These are phyloP conservation scores for Leucoraja erinaceus DNA, from an alignment of 2,113 vertebrate genomes.

Conservation along the genomic window DNA sequence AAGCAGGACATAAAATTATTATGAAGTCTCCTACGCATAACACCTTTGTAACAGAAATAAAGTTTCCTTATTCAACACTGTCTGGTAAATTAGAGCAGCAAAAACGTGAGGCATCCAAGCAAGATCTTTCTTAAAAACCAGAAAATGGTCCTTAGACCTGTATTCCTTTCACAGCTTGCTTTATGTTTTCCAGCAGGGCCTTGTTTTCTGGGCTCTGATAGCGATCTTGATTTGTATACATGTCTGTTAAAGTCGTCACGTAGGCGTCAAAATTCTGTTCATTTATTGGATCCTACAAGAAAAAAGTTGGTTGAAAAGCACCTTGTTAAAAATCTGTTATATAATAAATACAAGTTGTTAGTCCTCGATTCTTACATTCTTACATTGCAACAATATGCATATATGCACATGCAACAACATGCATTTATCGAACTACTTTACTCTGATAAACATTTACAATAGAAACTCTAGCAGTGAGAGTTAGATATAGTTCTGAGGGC, in stretches of 20 bases:
- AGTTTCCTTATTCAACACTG: conserved; percentile 72
- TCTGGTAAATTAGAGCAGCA: conserved; percentile 80
- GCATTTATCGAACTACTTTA: neutral
- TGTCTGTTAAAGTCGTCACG: conserved; percentile 96
- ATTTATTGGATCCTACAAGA: conserved; percentile 88
- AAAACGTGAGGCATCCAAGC: conserved; percentile 70
- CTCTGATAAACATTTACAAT: neutral
- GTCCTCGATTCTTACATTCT: too few relatives aligned
- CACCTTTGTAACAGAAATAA: conserved; percentile 79
- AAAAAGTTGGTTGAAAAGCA: conserved; percentile 17
- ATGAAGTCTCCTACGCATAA: conserved; percentile 82
- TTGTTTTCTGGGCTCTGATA: conserved; percentile 99
- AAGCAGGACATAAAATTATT: conserved; percentile 78
- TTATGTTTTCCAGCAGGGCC: conserved; percentile 97
- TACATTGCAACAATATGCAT: neutral
- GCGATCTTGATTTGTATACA: conserved; percentile 97
- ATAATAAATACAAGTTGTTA: neutral
- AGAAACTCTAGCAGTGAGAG: neutral
- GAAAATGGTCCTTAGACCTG: conserved; percentile 78
- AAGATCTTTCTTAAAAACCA: conserved; percentile 56
- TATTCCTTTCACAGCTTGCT: conserved; percentile 98
- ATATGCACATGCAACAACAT: neutral
- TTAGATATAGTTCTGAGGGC: too few relatives aligned
- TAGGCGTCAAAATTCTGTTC: conserved; percentile 99
- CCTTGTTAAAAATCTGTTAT: neutral